Evolutionary conservation across 2,888 invertebrate genomes (phyloP).

Genomic region (Polydrusus tereticollis): DNA sequence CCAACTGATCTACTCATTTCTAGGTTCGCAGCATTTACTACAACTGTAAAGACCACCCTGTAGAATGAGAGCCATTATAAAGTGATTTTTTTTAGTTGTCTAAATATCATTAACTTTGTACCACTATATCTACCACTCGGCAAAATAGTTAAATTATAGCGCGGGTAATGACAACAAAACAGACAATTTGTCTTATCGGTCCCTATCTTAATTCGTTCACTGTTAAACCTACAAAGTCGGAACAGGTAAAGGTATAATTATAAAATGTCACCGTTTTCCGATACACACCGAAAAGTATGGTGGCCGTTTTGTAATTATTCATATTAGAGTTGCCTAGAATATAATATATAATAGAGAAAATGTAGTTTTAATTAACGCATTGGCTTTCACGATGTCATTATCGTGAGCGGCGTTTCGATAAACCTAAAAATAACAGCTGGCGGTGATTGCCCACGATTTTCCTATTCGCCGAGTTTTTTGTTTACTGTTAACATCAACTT

Average conservation of each 20-base stretch:
- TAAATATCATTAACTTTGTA: conserved; percentile 26
- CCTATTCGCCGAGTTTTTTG: conserved; percentile 18
- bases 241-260: conserved; percentile 54
- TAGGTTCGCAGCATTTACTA: too few relatives aligned
- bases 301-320: conserved; percentile 48
- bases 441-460: conserved; percentile 38
- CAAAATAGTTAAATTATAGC: conserved; percentile 38
- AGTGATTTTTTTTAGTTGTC: conserved; percentile 37
- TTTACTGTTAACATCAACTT: conserved; percentile 3
- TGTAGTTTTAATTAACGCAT: conserved; percentile 56
- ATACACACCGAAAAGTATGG: conserved; percentile 49
- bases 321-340: conserved; percentile 11
- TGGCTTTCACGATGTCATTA: conserved; percentile 52
- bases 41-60: background rate
- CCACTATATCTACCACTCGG: conserved; percentile 29
- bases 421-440: conserved; percentile 49
- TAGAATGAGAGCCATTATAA: conserved; percentile 24
- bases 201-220: conserved; percentile 59
- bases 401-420: conserved; percentile 45
- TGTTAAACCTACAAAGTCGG: conserved; percentile 54
- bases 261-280: conserved; percentile 55
- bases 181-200: conserved; percentile 59
- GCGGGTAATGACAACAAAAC: conserved; percentile 41
- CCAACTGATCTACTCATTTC: too few relatives aligned
- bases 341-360: too few relatives aligned